phyloP scores from a whole-genome alignment of 1,140 invertebrate genomes.

The Drosophila ananassae region DNA sequence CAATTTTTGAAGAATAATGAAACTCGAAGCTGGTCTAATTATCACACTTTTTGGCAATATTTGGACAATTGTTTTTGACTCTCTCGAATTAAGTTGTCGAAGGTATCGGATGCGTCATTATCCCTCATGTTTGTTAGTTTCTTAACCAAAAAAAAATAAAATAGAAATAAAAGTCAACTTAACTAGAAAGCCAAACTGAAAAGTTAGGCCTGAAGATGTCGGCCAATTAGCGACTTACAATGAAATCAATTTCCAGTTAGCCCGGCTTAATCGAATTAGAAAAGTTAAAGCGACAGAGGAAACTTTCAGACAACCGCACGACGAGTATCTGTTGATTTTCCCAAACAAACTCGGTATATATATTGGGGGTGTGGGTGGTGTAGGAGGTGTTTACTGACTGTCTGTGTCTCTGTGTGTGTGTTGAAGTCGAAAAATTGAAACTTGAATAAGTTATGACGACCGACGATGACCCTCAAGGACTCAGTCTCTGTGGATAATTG shows the following conservation, averaged over 20 bases:
- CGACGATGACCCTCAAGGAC: conserved; percentile 2
- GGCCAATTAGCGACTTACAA: conserved; percentile 72
- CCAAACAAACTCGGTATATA: background rate
- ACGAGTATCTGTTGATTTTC: conserved; percentile 40
- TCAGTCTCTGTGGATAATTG: conserved; percentile 27
- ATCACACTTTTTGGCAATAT: conserved; percentile 53
- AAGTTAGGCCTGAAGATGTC: conserved; percentile 48
- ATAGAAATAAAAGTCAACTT: no score
- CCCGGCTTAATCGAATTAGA: conserved; percentile 69
- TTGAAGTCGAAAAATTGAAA: background rate
- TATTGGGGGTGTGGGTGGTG: background rate
- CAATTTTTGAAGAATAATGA: background rate
- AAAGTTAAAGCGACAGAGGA: conserved; percentile 68
- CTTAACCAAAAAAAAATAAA: background rate
- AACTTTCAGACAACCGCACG: conserved; percentile 49
- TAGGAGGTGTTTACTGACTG: background rate
- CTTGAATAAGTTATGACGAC: conserved; percentile 27
- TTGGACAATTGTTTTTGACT: conserved; percentile 53
- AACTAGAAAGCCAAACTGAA: conserved; percentile 7
- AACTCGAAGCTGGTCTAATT: conserved; percentile 28
- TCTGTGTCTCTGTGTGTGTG: no score
- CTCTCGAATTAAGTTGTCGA: conserved; percentile 3
- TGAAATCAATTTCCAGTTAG: conserved; percentile 75
- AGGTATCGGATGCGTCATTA: conserved; percentile 8
- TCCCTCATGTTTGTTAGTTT: background rate